Base-by-base conservation (phyloP, 2,888 invertebrate genomes). In the Ariolimax columbianus region DNA sequence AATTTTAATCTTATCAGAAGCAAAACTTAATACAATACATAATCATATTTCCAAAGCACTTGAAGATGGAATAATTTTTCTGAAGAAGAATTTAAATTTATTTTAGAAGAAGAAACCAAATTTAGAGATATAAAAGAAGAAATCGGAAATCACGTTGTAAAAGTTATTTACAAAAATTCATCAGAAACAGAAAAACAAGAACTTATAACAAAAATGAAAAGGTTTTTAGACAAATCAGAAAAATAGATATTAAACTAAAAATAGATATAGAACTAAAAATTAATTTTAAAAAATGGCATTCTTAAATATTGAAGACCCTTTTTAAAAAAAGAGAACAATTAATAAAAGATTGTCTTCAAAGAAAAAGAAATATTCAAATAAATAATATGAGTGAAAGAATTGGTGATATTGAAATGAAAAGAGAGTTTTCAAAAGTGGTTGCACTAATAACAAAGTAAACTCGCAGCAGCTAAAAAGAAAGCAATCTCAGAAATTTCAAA, bases 51-150 rank as follows among this genome's bases (percentile, higher is more conserved):
- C 75, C 33, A 51, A 75, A 75, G 47, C 51, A 30, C 47, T 51
- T 51, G 75, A 75, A 75, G 75, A 75, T 33, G 75, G 33, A 51
- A 75, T 6, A 75, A 75, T 75, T 0, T n/a, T n/a, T 51, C 75
- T 33, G 75, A 51, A 75, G 75, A 75, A 75, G 75, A 75, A 75
- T 75, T 75, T 51, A 75, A 51, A 75, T 51, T 75, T n/a, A 73
- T 73, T 73, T 43, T 73, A 43, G 73, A 73, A 73, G 72, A 72
- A 72, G 72, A 47, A 73, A 73, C 7, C 11, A 73, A 73, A 73
- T n/a, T 73, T 47, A 40, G 72, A 38, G 72, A 72, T 23, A 73
- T 73, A 47, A 73, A 73, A 73, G 43, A 43, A 73, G 73, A 30
- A 23, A 73, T 73, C n/a, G 47, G n/a, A 73, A 17, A 72, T 23